Percentiles rank a stretch among this genome's conserved stretches.
phyloP scores from a whole-genome alignment of 2,888 invertebrate species.

The Marasmarcha lunaedactyla region DNA sequence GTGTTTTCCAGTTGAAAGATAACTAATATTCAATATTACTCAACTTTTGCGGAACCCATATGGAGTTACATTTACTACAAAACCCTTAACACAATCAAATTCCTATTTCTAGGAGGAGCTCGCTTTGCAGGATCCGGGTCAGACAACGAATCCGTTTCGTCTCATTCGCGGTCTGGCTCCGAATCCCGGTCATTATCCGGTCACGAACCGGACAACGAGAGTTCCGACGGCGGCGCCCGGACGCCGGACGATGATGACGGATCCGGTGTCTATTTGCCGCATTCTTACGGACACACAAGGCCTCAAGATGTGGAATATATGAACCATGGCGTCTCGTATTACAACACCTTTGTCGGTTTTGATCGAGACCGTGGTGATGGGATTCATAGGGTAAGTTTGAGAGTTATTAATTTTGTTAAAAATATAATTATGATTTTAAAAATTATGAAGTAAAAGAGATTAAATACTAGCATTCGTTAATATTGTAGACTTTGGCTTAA shows the following conservation, averaged over 20 bases:
- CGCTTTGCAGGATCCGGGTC: conserved; percentile 71
- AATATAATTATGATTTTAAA: too few species aligned
- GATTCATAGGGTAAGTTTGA: conserved; percentile 56
- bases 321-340: conserved; percentile 72
- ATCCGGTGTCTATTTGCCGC: conserved; percentile 73
- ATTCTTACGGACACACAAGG: conserved; percentile 61
- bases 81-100: too few species aligned
- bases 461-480: too few species aligned
- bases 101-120: too few species aligned
- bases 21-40: too few species aligned
- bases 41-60: too few species aligned
- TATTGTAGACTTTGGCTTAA: too few species aligned
- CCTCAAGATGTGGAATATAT: conserved; percentile 50
- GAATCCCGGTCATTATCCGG: conserved; percentile 80
- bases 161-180: conserved; percentile 63
- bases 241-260: conserved; percentile 77
- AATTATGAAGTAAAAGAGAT: too few species aligned
- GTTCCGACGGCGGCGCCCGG: conserved; percentile 78
- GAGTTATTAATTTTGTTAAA: background rate
- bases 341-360: conserved; percentile 72
- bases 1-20: too few species aligned
- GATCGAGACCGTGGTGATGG: conserved; percentile 60
- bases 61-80: too few species aligned
- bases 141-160: conserved; percentile 77
- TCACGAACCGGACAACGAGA: conserved; percentile 82